A percentile compares a stretch with the other conserved stretches of the same genome.
Conservation (phyloP, 2,113 vertebrate genomes). For the Clinocottus analis region DNA sequence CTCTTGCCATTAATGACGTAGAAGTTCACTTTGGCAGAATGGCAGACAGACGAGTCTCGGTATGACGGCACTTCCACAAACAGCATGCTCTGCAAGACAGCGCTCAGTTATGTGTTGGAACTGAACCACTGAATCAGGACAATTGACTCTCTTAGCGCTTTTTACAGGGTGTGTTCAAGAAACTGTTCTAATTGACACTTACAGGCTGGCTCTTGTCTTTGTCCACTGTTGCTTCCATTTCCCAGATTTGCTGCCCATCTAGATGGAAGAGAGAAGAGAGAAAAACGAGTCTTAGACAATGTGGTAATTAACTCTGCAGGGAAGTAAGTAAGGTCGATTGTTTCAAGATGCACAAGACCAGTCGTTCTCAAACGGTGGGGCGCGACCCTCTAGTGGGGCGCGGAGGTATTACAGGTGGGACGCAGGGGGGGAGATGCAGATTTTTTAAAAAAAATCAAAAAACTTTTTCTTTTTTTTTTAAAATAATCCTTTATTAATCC, state of each 20-base stretch:
- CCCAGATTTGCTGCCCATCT: conserved; percentile 99
- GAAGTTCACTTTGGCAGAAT: conserved; percentile 93
- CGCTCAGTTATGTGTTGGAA: background rate
- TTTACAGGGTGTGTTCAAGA: background rate
- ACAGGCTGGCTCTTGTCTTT: conserved; percentile 99
- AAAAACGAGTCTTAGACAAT: background rate
- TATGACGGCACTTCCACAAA: conserved; percentile 96
- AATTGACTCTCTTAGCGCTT: background rate
- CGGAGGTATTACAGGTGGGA: no score
- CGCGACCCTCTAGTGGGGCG: no score
- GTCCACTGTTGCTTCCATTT: conserved; percentile 96
- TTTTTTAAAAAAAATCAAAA: no score
- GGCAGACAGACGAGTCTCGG: conserved; percentile 87
- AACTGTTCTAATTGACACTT: conserved; percentile 69
- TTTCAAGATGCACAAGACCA: conserved; percentile 33
- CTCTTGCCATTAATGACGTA: conserved; percentile 97
- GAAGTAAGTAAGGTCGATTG: background rate
- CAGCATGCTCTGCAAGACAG: conserved; percentile 89
- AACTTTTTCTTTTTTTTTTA: no score
- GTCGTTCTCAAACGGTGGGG: no score
- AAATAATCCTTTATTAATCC: no score
- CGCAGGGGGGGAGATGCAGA: no score
- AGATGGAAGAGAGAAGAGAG: conserved; percentile 49
- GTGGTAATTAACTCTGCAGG: conserved; percentile 11
- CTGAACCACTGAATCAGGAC: background rate